phyloP scores from a whole-genome alignment of 2,797 vertebrate species.

The Luscinia luscinia region DNA sequence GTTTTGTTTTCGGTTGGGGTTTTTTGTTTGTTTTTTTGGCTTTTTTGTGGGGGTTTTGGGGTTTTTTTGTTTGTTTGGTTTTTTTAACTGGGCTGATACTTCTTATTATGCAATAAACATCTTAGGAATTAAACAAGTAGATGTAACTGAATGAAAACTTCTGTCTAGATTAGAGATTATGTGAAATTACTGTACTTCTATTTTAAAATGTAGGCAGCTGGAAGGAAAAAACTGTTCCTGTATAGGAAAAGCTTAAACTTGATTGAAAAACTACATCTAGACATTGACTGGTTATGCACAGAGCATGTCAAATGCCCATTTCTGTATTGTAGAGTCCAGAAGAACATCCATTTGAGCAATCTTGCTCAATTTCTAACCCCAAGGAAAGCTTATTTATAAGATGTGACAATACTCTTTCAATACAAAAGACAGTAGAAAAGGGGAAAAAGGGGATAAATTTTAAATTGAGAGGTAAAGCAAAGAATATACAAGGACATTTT shows the following conservation, averaged over 20 bases:
- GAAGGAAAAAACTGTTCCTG: slow-evolving; percentile 9
- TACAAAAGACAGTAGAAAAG: slow-evolving; percentile 15
- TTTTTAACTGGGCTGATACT: neutral
- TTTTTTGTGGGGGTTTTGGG: too few species aligned
- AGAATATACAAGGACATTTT: neutral
- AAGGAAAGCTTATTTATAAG: slow-evolving; percentile 48
- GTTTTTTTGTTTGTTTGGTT: neutral
- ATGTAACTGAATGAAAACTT: slow-evolving; percentile 11
- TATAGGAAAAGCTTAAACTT: slow-evolving; percentile 44
- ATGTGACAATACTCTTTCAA: slow-evolving; percentile 42
- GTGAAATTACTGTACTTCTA: neutral
- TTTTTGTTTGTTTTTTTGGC: too few species aligned
- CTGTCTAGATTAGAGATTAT: slow-evolving; percentile 21
- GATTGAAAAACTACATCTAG: slow-evolving; percentile 65
- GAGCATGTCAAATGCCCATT: slow-evolving; percentile 54
- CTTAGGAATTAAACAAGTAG: neutral
- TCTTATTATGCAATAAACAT: neutral
- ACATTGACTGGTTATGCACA: slow-evolving; percentile 37
- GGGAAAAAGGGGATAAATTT: neutral
- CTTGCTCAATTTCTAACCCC: slow-evolving; percentile 24
- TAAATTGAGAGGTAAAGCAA: neutral
- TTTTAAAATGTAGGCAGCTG: slow-evolving; percentile 14
- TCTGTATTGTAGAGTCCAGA: slow-evolving; percentile 43
- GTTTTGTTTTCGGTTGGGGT: neutral
- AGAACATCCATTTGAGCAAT: slow-evolving; percentile 45